Evolutionary conservation across 2,888 invertebrate genomes (phyloP), one percentile per base, ranked within the genome.

Genomic region (Andrena marginata): DNA sequence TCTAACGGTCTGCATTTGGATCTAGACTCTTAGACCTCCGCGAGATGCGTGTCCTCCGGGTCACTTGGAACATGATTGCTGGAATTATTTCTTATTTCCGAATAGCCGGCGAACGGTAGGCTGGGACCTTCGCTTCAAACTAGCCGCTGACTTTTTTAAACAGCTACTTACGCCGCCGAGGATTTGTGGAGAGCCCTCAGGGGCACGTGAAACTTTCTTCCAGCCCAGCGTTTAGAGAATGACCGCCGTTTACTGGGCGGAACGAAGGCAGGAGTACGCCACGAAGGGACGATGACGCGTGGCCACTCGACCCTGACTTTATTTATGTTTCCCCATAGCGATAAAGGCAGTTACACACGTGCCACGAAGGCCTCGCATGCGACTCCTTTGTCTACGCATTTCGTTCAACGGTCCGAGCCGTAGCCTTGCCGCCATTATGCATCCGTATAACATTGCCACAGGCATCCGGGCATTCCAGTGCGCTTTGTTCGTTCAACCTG

Each of bases 321-420:
- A 91, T 91, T 91, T 91, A 91, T 90, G 91, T 91, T 91, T 91
- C 91, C 91, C 91, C 90, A 89, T 90, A 89, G 84, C 80, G 80
- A 84, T 86, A 88, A 89, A 89, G 85, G 83, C 88, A 87, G 85
- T 90, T 89, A 89, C 87, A 89, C 89, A 88, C 86, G 87, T 86
- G 87, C 85, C 72, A 67, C 72, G 86, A 86, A 87, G 87, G 85
- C 72, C 83, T 82, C 76, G 77, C 70, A 71, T 54, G 73, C 80
- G 71, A 77, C 71, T 85, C 82, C 87, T 87, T 87, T 86, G 86
- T 86, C 86, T 84, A 80, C 75, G 76, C 73, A 64, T 77, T 78
- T 76, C 83, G 83, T 83, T 82, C 82, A 82, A 85, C 77, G 59
- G 85, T 70, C 68, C 77, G 72, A 69, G 75, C 56, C 69, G 75